A percentile compares a stretch with the other conserved stretches of the same genome.
Conservation (phyloP, 2,888 invertebrate genomes). For the Chironomus riparius region DNA sequence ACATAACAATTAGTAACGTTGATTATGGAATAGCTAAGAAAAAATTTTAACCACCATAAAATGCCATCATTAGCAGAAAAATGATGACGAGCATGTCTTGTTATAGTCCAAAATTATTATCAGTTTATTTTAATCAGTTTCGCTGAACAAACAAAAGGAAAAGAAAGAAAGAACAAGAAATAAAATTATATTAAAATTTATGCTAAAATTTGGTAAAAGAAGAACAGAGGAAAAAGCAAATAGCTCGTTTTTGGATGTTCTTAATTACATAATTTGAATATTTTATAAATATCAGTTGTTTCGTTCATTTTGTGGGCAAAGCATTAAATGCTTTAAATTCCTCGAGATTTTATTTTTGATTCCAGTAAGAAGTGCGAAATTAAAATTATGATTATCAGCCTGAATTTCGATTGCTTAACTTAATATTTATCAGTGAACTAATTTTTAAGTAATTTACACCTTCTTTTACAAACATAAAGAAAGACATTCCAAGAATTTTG, state of each 20-base stretch:
- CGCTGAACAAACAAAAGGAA: not conserved
- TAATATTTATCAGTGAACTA: too few species aligned
- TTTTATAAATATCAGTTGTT: not conserved
- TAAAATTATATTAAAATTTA: slow-evolving; percentile 22
- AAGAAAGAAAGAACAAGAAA: not conserved
- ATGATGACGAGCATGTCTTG: slow-evolving; percentile 12
- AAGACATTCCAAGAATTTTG: too few species aligned
- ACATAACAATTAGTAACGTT: not conserved
- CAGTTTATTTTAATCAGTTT: slow-evolving; percentile 26
- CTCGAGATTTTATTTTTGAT: too few species aligned
- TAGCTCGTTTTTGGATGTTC: not conserved
- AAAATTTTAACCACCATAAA: not conserved
- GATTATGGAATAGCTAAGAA: not conserved
- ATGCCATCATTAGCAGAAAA: not conserved
- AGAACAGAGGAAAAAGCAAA: not conserved
- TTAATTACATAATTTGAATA: slow-evolving; percentile 6
- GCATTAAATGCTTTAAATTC: too few species aligned
- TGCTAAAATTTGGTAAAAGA: slow-evolving; percentile 7
- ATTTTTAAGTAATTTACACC: too few species aligned
- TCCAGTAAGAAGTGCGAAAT: too few species aligned
- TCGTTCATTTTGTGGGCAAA: too few species aligned
- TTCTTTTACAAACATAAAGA: too few species aligned
- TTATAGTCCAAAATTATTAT: slow-evolving; percentile 20
- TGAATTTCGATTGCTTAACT: too few species aligned
- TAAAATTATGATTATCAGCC: too few species aligned